Percentiles rank a stretch among this genome's conserved stretches.
phyloP scores from a whole-genome alignment of 2,113 vertebrate species.

The Morone chrysops region DNA sequence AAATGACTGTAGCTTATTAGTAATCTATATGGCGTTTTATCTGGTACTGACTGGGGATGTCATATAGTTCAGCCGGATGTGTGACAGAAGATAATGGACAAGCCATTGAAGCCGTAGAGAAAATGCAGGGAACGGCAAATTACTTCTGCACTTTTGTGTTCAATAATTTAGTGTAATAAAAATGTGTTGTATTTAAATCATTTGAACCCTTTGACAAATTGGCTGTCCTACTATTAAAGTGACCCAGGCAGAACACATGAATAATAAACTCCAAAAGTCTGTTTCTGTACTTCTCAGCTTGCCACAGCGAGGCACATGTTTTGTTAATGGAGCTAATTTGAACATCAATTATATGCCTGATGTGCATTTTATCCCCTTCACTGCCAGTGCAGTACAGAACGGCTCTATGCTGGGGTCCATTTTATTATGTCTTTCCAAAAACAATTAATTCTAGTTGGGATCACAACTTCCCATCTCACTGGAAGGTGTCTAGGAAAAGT shows the following conservation, averaged over 20 bases:
- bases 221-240: not conserved
- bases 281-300: not conserved
- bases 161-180: not conserved
- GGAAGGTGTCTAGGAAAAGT: not conserved
- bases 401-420: not conserved
- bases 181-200: not conserved
- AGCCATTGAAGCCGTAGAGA: not conserved
- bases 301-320: not conserved
- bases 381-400: not conserved
- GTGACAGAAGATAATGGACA: constrained; percentile 3
- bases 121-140: not conserved
- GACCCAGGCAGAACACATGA: not conserved
- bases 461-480: not conserved
- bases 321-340: not conserved
- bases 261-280: not conserved
- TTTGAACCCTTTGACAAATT: not conserved
- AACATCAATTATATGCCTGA: not conserved
- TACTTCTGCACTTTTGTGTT: not conserved
- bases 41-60: not conserved
- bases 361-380: not conserved
- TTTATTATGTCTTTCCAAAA: not conserved
- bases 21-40: not conserved
- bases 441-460: not conserved
- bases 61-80: not conserved
- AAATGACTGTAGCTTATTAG: constrained; percentile 31